Evolutionary conservation across 1,140 invertebrate species (phyloP).

Genomic region (Drosophila trapezifrons): DNA sequence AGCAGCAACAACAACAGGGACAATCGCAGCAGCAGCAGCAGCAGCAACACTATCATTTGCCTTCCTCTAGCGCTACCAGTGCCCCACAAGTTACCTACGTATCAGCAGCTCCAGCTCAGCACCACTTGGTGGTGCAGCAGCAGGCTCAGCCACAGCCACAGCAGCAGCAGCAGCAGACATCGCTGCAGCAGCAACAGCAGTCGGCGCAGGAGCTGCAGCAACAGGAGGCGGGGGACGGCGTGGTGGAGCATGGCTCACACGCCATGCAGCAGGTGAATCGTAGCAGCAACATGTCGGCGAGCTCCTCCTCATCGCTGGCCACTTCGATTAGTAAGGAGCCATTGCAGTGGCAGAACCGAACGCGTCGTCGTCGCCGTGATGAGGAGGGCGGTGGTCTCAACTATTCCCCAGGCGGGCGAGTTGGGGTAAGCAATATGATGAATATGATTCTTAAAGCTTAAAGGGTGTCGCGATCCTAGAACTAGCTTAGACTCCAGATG

Average conservation of each 20-base stretch:
- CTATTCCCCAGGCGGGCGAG: constrained; percentile 73
- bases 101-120: constrained; percentile 50
- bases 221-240: constrained; percentile 55
- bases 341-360: constrained; percentile 70
- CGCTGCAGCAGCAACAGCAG: constrained; percentile 2
- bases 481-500: no score
- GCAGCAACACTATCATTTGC: constrained; percentile 74
- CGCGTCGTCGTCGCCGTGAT: constrained; percentile 78
- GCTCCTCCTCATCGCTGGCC: constrained; percentile 72
- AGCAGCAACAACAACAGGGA: constrained; percentile 63
- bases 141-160: constrained; percentile 40
- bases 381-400: constrained; percentile 66
- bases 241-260: constrained; percentile 55
- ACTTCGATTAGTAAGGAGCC: constrained; percentile 74
- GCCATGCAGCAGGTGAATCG: constrained; percentile 48
- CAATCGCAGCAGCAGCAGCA: constrained; percentile 64
- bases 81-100: constrained; percentile 74
- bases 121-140: constrained; percentile 54
- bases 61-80: constrained; percentile 70
- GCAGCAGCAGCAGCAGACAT: constrained; percentile 34
- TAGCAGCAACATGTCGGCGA: constrained; percentile 68
- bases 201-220: constrained; percentile 25
- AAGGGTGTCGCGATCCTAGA: background rate
- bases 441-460: background rate
- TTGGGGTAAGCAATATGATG: constrained; percentile 63